These are phyloP conservation scores for Crocuta crocuta DNA, from an alignment of 2,113 vertebrate species.

Conservation along the genomic window DNA sequence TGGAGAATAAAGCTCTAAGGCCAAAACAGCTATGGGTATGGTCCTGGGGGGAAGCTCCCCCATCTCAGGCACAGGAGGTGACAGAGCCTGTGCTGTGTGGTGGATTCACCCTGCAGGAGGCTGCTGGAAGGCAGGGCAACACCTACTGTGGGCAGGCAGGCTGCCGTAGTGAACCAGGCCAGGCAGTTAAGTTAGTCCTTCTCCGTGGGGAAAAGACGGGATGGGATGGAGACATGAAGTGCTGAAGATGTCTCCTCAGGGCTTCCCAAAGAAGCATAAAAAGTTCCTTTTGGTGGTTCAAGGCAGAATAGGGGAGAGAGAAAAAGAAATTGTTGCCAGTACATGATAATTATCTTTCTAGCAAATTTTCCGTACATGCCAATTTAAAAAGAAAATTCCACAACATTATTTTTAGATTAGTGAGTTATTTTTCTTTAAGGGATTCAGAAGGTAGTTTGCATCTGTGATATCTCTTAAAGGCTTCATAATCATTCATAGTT, in stretches of 20 bases:
- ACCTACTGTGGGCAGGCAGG: no score
- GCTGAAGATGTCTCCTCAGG: rapidly evolving
- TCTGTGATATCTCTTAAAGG: neutral
- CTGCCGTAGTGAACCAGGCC: no score
- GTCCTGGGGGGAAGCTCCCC: no score
- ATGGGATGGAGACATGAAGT: neutral
- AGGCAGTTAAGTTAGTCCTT: no score
- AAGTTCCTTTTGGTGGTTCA: neutral
- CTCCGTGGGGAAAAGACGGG: rapidly evolving
- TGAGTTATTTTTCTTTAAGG: neutral
- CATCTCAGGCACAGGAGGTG: neutral
- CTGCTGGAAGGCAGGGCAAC: neutral
- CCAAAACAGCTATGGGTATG: rapidly evolving
- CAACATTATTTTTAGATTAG: neutral
- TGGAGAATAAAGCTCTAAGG: neutral
- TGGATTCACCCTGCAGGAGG: no score
- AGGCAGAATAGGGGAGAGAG: neutral
- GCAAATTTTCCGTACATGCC: neutral
- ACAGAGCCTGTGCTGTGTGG: neutral
- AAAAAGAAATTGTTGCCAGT: neutral
- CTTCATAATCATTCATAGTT: neutral
- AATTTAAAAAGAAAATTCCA: neutral
- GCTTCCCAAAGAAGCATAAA: neutral
- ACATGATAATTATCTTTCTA: neutral
- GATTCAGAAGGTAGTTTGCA: slow-evolving; percentile 18